Conservation (phyloP, 2,888 invertebrate species). For the Megalurothrips usitatus region DNA sequence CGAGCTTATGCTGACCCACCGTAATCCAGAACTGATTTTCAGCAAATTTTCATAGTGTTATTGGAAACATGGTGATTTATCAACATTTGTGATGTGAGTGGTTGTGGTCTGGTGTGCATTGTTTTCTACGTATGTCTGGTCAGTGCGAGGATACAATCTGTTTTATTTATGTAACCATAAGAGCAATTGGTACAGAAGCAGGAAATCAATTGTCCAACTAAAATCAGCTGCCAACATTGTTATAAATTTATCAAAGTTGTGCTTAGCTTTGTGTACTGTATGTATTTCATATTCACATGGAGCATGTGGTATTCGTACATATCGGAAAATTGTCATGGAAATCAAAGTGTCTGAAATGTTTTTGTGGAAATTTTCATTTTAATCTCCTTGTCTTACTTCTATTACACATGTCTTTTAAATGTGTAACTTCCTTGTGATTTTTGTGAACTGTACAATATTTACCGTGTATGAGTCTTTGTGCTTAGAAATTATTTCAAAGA, state of each 20-base stretch:
- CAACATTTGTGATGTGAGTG: conserved; percentile 20
- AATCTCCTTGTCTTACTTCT: background rate
- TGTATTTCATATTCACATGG: too few relatives aligned
- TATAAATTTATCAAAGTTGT: too few relatives aligned
- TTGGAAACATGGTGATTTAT: background rate
- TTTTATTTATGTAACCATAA: background rate
- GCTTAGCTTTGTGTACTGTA: too few relatives aligned
- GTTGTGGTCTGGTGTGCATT: conserved; percentile 24
- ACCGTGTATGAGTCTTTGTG: too few relatives aligned
- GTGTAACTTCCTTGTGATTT: background rate
- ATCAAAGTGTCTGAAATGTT: background rate
- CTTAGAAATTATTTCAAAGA: background rate
- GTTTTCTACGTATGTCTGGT: conserved; percentile 20
- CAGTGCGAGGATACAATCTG: background rate
- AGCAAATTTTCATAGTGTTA: background rate
- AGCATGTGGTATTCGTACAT: background rate
- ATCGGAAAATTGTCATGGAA: background rate
- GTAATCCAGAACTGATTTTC: conserved; percentile 20
- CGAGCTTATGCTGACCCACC: conserved; percentile 12
- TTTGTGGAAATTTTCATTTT: background rate
- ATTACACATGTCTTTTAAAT: background rate
- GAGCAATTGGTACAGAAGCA: background rate
- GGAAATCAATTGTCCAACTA: too few relatives aligned
- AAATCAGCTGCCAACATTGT: too few relatives aligned
- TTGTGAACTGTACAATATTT: conserved; percentile 2